Evolutionary conservation across 2,797 vertebrate species (phyloP), one percentile per base, ranked within the genome.

Genomic region (Lepidocolaptes lacrymiger): DNA sequence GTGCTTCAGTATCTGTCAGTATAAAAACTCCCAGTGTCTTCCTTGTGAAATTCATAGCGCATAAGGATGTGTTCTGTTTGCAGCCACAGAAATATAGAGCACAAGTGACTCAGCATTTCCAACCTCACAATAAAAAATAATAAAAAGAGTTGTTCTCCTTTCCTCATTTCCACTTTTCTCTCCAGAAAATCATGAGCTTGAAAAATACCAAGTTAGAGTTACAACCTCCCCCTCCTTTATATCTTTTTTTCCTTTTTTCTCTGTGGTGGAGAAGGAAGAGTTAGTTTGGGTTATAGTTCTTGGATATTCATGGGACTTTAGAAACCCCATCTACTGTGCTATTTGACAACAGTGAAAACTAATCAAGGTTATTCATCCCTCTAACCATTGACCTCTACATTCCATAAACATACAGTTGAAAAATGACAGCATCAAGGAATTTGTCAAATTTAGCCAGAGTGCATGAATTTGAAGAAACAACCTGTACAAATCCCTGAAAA

Each of bases 171-270:
- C 3, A 7, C 8, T 62, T 87, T 79, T 85, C 19, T 88, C 13
- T 15, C 6, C 13, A 34, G 52, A 73, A 82, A 79, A 62, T 36
- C 1, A 17, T 5, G 14, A 56, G 3, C 43, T n/a, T 64, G 11
- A 54, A 84, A 75, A 69, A 62, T 14, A 52, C 22, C 3, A 55
- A 20, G 10, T n/a, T 56, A 79, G 4, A 28, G 41, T 46, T 36
- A 3, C 15, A 52, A 36, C 1, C 10, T 11, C 6, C 19, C 0
- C 3, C 3, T 4, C 26, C 14, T 15, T 27, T 23, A 10, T 2
- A 12, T 26, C n/a, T 62, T 10, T 28, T 20, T 11, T 10, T 23
- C 3, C 4, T 12, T 24, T 21, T 16, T 30, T 41, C 37, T 9
- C 16, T 2, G 3, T 23, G 6, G 2, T 27, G 6, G 30, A 24